Percentiles rank a stretch among this genome's conserved stretches.
phyloP scores from a whole-genome alignment of 2,888 invertebrate species.

The Tetheella fluctuosa region DNA sequence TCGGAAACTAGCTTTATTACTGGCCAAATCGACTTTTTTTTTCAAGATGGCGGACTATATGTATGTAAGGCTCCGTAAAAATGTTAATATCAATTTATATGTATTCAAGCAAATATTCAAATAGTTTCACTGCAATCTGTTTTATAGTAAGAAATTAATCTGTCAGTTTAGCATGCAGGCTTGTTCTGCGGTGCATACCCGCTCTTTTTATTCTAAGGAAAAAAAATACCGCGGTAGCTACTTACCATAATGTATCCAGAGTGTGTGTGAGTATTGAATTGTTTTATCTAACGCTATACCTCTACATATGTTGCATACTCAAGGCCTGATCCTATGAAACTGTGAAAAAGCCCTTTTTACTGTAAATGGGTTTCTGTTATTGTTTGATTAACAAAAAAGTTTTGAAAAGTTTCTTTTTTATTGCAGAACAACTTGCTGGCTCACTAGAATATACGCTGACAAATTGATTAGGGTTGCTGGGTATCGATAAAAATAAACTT shows the following conservation, averaged over 20 bases:
- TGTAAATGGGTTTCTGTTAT: conserved; percentile 7
- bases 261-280: conserved; percentile 41
- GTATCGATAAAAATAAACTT: not conserved
- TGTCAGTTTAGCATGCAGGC: too few species aligned
- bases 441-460: not conserved
- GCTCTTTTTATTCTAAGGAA: too few species aligned
- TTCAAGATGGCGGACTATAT: too few species aligned
- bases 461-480: not conserved
- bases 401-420: not conserved
- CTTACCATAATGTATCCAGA: conserved; percentile 24
- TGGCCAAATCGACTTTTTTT: too few species aligned
- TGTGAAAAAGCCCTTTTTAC: conserved; percentile 2
- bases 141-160: too few species aligned
- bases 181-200: too few species aligned
- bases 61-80: too few species aligned
- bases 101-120: too few species aligned
- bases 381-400: conserved; percentile 8
- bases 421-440: not conserved
- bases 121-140: too few species aligned
- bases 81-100: too few species aligned
- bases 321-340: not conserved
- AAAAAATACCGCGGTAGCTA: not conserved
- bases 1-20: too few species aligned
- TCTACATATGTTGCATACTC: not conserved
- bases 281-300: conserved; percentile 36